Evolutionary conservation across 23 tunicate genomes (phyloP).

Genomic region (Styela clava): DNA sequence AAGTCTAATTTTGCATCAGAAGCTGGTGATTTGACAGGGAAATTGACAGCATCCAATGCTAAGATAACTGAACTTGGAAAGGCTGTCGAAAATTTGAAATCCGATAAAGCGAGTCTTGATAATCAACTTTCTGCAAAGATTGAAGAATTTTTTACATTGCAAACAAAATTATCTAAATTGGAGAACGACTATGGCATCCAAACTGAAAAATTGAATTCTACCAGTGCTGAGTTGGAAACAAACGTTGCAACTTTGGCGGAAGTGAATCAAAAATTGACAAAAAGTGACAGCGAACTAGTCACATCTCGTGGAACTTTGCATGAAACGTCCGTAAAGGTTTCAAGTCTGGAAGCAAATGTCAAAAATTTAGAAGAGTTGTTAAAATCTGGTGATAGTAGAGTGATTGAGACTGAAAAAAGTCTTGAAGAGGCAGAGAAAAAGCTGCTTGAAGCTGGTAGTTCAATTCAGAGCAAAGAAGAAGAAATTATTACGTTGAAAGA

Average conservation of each 20-base stretch:
- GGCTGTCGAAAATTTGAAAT: background rate
- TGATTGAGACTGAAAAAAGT: constrained; percentile 1
- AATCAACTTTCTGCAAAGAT: background rate
- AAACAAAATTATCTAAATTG: background rate
- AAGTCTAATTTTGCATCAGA: constrained; percentile 18
- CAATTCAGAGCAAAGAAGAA: constrained; percentile 1
- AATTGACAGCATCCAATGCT: background rate
- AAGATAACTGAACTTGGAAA: background rate
- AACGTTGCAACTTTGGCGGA: background rate
- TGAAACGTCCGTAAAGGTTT: background rate
- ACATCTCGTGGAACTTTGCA: background rate
- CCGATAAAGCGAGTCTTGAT: background rate
- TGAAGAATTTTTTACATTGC: background rate
- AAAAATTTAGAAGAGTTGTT: constrained; percentile 21
- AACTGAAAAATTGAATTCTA: background rate
- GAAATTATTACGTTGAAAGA: constrained; percentile 11
- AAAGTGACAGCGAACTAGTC: background rate
- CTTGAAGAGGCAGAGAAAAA: background rate
- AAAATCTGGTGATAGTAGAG: constrained; percentile 9
- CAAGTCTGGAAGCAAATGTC: background rate
- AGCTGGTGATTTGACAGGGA: constrained; percentile 7
- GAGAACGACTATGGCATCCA: background rate
- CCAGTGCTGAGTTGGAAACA: background rate
- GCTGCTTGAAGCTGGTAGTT: background rate
- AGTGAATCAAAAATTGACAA: background rate